Evolutionary conservation across 2,888 invertebrate genomes (phyloP).

Genomic region (Tolmerus cingulatus): DNA sequence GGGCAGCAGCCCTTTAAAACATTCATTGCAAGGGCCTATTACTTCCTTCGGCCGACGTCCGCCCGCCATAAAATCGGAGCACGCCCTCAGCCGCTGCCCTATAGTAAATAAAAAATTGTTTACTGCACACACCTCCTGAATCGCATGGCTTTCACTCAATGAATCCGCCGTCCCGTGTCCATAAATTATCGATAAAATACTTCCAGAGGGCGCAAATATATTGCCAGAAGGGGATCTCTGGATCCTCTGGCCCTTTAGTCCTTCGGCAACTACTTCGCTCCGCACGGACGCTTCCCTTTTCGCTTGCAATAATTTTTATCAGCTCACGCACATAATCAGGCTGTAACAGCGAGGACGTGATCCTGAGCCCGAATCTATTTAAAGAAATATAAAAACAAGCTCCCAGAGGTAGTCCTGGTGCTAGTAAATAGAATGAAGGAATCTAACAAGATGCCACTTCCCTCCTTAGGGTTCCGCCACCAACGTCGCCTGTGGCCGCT

Average conservation of each 20-base stretch:
- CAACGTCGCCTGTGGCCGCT: background rate
- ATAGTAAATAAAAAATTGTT: background rate
- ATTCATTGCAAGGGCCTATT: background rate
- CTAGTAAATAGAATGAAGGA: slow-evolving; percentile 1
- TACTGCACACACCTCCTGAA: background rate
- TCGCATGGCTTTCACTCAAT: background rate
- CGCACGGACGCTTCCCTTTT: background rate
- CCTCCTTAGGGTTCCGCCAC: background rate
- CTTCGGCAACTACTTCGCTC: background rate
- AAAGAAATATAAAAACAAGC: slow-evolving; percentile 32
- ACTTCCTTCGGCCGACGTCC: background rate
- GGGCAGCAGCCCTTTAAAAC: background rate
- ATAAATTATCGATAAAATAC: slow-evolving; percentile 15
- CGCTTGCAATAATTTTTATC: slow-evolving; percentile 21
- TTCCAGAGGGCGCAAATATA: background rate
- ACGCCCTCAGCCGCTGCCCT: background rate
- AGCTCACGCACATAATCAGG: slow-evolving; percentile 31
- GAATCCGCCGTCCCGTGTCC: background rate
- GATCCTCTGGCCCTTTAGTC: background rate
- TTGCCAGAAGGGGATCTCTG: background rate
- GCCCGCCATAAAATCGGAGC: background rate
- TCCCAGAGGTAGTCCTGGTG: background rate
- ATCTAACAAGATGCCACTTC: slow-evolving; percentile 17
- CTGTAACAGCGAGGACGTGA: slow-evolving; percentile 29
- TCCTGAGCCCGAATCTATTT: slow-evolving; percentile 24